Evolutionary conservation across 2,888 invertebrate species (phyloP).

Genomic region (Melinaea marsaeus): DNA sequence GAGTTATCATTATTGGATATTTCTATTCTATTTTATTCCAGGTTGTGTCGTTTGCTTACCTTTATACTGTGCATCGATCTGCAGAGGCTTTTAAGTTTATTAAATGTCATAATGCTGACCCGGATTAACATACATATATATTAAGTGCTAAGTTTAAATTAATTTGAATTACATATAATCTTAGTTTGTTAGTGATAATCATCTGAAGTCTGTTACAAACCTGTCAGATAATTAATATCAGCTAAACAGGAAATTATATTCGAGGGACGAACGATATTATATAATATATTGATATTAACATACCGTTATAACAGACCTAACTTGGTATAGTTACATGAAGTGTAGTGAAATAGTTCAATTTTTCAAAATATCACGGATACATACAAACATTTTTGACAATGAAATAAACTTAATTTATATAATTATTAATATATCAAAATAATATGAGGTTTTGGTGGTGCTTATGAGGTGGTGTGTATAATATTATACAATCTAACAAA

Average conservation of each 20-base stretch:
- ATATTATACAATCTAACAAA: constrained; percentile 9
- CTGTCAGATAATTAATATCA: not conserved
- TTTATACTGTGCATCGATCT: constrained; percentile 12
- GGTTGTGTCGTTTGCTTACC: constrained; percentile 30
- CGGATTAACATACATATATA: too few species aligned
- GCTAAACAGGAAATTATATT: constrained; percentile 3
- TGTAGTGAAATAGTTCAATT: too few species aligned
- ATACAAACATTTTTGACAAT: too few species aligned
- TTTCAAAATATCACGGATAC: too few species aligned
- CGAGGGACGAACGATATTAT: not conserved
- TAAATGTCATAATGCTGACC: too few species aligned
- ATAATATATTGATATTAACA: not conserved
- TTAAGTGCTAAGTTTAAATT: not conserved
- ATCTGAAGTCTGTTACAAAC: not conserved
- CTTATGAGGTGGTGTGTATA: not conserved
- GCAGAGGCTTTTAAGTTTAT: not conserved
- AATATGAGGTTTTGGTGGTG: not conserved
- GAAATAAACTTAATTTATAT: too few species aligned
- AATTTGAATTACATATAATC: not conserved
- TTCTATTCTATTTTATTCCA: constrained; percentile 31
- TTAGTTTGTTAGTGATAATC: not conserved
- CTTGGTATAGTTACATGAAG: too few species aligned
- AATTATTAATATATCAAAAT: not conserved
- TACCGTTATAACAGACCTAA: not conserved
- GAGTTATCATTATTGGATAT: constrained; percentile 38